Evolutionary conservation across 1,140 invertebrate genomes (phyloP).

Genomic region (Propsilocerus akamusi): DNA sequence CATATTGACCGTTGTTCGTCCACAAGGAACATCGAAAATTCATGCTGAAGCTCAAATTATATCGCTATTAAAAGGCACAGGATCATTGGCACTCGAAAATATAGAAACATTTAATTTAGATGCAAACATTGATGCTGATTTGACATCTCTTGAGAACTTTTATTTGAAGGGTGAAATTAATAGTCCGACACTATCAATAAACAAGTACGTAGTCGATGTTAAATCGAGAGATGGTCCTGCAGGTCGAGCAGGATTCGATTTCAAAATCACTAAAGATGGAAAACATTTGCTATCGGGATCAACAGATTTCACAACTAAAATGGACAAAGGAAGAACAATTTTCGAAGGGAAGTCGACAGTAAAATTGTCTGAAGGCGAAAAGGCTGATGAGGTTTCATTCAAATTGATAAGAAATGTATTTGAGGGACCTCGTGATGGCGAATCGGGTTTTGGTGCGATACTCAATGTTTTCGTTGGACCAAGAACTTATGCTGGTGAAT

Average conservation of each 20-base stretch:
- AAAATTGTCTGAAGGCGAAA: constrained; percentile 22
- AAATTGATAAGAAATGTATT: constrained; percentile 44
- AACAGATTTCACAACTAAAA: constrained; percentile 39
- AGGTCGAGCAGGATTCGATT: constrained; percentile 36
- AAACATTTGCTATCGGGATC: constrained; percentile 46
- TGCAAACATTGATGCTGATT: constrained; percentile 30
- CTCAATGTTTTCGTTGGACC: constrained; percentile 30
- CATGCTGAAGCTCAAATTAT: constrained; percentile 10
- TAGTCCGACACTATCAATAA: constrained; percentile 39
- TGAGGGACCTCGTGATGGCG: constrained; percentile 32
- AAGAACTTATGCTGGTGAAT: constrained; percentile 34
- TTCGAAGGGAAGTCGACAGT: constrained; percentile 48
- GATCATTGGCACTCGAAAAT: constrained; percentile 20
- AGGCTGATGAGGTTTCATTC: constrained; percentile 45
- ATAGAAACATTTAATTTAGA: constrained; percentile 29
- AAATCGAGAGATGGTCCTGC: constrained; percentile 37
- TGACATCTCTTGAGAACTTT: constrained; percentile 43
- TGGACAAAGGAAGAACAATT: constrained; percentile 46
- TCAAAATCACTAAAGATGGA: constrained; percentile 37
- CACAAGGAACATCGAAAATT: constrained; percentile 7
- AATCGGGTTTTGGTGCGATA: constrained; percentile 37
- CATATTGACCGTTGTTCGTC: background rate
- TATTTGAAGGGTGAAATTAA: constrained; percentile 38
- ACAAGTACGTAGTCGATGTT: constrained; percentile 43
- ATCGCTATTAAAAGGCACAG: constrained; percentile 11